Percentiles rank a stretch among this genome's conserved stretches.
phyloP scores from a whole-genome alignment of 1,140 invertebrate species.

The Mactra quadrangularis region DNA sequence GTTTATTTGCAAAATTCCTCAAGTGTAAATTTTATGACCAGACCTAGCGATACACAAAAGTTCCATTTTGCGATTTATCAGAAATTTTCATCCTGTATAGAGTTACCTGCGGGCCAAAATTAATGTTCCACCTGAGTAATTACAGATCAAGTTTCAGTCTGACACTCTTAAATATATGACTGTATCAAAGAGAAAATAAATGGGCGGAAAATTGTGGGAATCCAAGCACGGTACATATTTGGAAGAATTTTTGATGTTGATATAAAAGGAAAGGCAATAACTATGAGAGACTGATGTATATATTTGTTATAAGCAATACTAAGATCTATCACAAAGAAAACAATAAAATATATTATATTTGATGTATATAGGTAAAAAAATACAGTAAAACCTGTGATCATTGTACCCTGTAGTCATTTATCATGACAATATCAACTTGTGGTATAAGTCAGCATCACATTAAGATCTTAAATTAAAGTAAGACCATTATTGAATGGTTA shows the following conservation, averaged over 20 bases:
- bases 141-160: conserved; percentile 26
- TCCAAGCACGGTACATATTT: conserved; percentile 31
- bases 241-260: neutral
- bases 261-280: neutral
- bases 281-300: too few species aligned
- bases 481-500: too few species aligned
- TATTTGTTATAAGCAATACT: too few species aligned
- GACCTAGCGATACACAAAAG: conserved; percentile 13
- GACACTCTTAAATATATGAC: neutral
- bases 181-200: conserved; percentile 5
- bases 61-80: conserved; percentile 43
- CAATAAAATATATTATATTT: too few species aligned
- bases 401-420: too few species aligned
- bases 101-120: conserved; percentile 32
- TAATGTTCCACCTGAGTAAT: conserved; percentile 19
- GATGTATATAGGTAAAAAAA: too few species aligned
- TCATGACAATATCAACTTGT: too few species aligned
- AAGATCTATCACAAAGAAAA: too few species aligned
- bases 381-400: too few species aligned
- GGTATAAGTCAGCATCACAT: too few species aligned
- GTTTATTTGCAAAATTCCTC: conserved; percentile 42
- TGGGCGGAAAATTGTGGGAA: neutral
- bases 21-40: conserved; percentile 53
- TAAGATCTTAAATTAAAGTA: too few species aligned
- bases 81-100: conserved; percentile 33